Percentiles rank a stretch among this genome's conserved stretches.
phyloP scores from a whole-genome alignment of 2,797 vertebrate species.

The Cynopterus sphinx region DNA sequence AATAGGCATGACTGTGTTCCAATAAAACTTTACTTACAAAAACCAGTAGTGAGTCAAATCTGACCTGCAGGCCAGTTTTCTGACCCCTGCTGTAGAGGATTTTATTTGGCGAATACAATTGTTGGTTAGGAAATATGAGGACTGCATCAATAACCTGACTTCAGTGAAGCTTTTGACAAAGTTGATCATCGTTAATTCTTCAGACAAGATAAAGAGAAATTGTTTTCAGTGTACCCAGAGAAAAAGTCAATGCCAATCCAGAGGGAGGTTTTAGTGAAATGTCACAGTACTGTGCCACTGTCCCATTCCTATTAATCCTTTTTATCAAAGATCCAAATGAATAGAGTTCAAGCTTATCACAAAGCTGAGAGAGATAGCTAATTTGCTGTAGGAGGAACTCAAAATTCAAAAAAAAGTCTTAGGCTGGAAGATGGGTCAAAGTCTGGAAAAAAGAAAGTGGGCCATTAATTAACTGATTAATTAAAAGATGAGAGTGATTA shows the following conservation, averaged over 20 bases:
- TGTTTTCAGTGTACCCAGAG: not conserved
- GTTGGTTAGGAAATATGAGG: not conserved
- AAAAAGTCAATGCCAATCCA: not conserved
- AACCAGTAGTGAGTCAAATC: not conserved
- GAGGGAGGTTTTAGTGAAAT: not conserved
- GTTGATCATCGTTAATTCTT: not conserved
- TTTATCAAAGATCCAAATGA: not conserved
- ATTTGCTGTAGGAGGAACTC: not conserved
- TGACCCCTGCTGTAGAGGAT: not conserved
- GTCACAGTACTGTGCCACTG: not conserved
- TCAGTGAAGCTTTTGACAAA: not conserved
- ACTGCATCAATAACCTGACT: not conserved
- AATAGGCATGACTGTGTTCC: not conserved
- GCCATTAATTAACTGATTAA: not conserved
- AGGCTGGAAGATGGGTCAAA: conserved; percentile 3
- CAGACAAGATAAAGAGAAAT: not conserved
- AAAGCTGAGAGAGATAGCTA: not conserved
- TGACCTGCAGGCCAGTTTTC: not conserved
- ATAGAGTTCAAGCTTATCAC: not conserved
- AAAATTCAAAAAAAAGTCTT: not conserved
- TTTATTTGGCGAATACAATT: not conserved
- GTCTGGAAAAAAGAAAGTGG: conserved; percentile 8
- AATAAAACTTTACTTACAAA: conserved; percentile 47
- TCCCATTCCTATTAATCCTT: not conserved
- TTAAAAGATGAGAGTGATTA: not conserved